These are phyloP conservation scores for Xanthia togata DNA, from an alignment of 2,888 invertebrate species.

Conservation along the genomic window DNA sequence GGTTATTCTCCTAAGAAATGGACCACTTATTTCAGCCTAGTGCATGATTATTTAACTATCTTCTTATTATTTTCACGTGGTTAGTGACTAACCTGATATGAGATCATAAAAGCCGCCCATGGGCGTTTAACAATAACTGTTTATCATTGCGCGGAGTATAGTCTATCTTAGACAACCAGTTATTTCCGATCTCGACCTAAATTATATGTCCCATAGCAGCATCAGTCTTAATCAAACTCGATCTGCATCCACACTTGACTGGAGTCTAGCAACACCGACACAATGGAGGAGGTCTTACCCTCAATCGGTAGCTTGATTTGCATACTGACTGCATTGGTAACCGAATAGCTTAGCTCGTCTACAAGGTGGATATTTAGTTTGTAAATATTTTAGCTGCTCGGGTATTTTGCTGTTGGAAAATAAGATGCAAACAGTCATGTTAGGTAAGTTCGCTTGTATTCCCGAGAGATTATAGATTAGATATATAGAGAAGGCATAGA, in stretches of 20 bases:
- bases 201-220: neutral
- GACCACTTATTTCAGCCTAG: neutral
- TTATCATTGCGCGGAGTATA: too few relatives aligned
- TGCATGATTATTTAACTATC: neutral
- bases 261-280: constrained; percentile 27
- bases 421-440: neutral
- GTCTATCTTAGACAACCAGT: neutral
- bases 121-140: too few relatives aligned
- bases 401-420: neutral
- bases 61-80: neutral
- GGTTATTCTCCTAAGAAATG: neutral
- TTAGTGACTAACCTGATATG: too few relatives aligned
- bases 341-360: constrained; percentile 3
- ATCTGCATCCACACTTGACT: constrained; percentile 38
- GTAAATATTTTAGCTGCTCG: neutral
- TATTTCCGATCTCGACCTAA: too few relatives aligned
- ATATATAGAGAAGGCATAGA: neutral
- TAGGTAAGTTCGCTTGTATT: neutral
- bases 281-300: constrained; percentile 35
- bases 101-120: too few relatives aligned
- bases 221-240: constrained; percentile 48
- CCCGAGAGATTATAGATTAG: neutral
- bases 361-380: neutral
- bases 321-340: constrained; percentile 40
- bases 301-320: constrained; percentile 52